Conservation (phyloP, 2,797 vertebrate genomes). For the Sebastes miniatus region DNA sequence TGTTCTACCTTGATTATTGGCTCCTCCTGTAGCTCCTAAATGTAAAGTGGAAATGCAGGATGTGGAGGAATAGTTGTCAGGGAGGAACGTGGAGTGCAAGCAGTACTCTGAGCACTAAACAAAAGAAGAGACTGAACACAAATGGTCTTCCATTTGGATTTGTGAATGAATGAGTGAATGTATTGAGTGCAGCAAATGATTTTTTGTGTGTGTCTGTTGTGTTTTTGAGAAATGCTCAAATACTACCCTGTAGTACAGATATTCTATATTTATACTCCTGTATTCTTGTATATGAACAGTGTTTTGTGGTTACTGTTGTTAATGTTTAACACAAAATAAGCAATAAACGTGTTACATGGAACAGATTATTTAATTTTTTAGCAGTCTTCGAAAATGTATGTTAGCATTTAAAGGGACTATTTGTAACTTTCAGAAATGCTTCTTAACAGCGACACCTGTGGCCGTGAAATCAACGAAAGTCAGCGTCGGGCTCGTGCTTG, state of each 20-base stretch:
- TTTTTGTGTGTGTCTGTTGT: constrained; percentile 29
- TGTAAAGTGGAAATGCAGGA: not conserved
- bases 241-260: constrained; percentile 64
- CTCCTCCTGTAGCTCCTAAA: not conserved
- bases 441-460: too few relatives aligned
- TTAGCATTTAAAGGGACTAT: not conserved
- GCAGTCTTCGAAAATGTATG: not conserved
- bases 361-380: not conserved
- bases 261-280: constrained; percentile 82
- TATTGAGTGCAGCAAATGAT: constrained; percentile 19
- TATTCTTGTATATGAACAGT: constrained; percentile 70
- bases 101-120: constrained; percentile 38
- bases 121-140: constrained; percentile 20
- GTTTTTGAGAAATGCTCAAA: constrained; percentile 36
- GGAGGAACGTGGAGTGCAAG: constrained; percentile 7
- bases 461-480: too few relatives aligned
- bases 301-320: constrained; percentile 61
- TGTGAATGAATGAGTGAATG: constrained; percentile 46
- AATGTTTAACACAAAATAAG: constrained; percentile 63
- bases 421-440: too few relatives aligned
- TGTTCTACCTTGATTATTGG: not conserved
- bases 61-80: not conserved
- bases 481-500: too few relatives aligned
- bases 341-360: constrained; percentile 66
- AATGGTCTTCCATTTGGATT: constrained; percentile 49